Percentiles rank a stretch among this genome's conserved stretches.
Evolutionary conservation across 2,797 vertebrate genomes (phyloP).

Genomic region (Phrynocephalus guinanensis): DNA sequence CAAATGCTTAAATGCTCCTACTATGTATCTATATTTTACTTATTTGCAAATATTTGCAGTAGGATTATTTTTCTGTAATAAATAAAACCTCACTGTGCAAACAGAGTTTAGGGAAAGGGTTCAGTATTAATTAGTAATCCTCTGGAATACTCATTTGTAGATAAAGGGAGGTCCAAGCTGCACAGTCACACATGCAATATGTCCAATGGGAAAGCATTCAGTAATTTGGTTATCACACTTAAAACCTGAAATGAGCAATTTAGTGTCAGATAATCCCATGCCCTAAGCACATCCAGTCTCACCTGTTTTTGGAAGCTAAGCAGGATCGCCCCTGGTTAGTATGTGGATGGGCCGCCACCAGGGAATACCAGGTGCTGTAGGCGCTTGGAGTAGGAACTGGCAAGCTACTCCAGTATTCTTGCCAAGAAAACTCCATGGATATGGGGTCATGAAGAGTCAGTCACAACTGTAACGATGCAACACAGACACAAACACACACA

Average conservation of each 20-base stretch:
- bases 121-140: not conserved
- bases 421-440: too few relatives aligned
- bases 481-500: constrained; percentile 32
- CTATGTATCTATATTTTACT: not conserved
- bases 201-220: not conserved
- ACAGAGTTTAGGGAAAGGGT: not conserved
- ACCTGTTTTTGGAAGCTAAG: too few relatives aligned
- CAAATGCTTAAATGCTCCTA: not conserved
- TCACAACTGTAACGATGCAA: too few relatives aligned
- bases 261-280: not conserved
- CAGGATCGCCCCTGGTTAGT: too few relatives aligned
- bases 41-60: not conserved
- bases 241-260: not conserved
- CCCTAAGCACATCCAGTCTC: too few relatives aligned
- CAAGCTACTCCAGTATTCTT: too few relatives aligned
- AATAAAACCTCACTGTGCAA: not conserved
- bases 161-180: too few relatives aligned
- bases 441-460: too few relatives aligned
- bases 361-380: too few relatives aligned
- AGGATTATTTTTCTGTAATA: not conserved
- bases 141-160: not conserved
- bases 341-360: too few relatives aligned
- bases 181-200: too few relatives aligned
- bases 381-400: too few relatives aligned
- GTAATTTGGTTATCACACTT: not conserved